Conservation (phyloP, 1,140 invertebrate genomes). For the Chelonus insularis region DNA sequence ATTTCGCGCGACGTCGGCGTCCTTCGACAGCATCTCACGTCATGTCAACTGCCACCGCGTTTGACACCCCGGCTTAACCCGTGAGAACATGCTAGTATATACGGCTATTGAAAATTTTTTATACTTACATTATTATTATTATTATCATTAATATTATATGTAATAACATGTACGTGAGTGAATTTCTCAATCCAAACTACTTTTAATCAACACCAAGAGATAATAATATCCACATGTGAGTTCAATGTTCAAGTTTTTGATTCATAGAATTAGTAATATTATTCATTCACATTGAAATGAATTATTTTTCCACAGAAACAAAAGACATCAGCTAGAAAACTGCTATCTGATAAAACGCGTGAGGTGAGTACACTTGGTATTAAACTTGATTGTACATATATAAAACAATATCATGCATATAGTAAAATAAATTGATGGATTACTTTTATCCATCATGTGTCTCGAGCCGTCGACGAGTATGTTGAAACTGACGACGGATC, state of each 20-base stretch:
- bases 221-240: background rate
- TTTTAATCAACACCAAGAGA: background rate
- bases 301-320: background rate
- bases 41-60: slow-evolving; percentile 53
- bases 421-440: too few species aligned
- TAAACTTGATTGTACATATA: too few species aligned
- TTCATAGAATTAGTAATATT: too few species aligned
- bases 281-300: too few species aligned
- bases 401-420: too few species aligned
- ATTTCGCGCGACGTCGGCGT: slow-evolving; percentile 32
- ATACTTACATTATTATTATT: background rate
- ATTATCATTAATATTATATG: background rate
- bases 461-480: too few species aligned
- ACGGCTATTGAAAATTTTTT: too few species aligned
- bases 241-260: too few species aligned
- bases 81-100: background rate
- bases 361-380: background rate
- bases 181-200: too few species aligned
- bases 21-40: slow-evolving; percentile 39
- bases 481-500: too few species aligned
- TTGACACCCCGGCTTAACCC: slow-evolving; percentile 39
- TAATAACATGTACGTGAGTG: background rate
- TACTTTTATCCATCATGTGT: too few species aligned
- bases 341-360: background rate
- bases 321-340: background rate